A percentile compares a stretch with the other conserved stretches of the same genome.
Evolutionary conservation across 2,113 vertebrate genomes (phyloP).

Genomic region (Nannospalax galili): DNA sequence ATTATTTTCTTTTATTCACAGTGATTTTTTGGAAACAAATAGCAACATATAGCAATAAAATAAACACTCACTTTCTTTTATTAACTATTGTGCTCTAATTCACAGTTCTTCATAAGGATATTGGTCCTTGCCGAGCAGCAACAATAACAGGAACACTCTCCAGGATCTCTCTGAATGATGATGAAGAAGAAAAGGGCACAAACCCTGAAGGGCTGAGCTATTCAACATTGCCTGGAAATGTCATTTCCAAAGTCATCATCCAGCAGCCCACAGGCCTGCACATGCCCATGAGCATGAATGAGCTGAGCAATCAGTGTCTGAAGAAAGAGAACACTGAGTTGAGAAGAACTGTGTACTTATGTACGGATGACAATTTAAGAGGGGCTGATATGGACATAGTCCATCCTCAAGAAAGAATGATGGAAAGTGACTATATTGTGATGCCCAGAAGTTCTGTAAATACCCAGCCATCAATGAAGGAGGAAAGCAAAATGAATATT

Average conservation of each 20-base stretch:
- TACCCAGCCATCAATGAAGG: conserved; percentile 93
- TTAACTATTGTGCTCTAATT: conserved; percentile 77
- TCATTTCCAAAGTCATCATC: conserved; percentile 99
- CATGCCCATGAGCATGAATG: conserved; percentile 95
- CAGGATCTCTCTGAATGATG: conserved; percentile 98
- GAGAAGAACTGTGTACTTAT: conserved; percentile 97
- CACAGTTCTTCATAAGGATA: conserved; percentile 98
- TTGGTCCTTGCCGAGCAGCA: conserved; percentile 96
- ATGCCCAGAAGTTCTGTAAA: conserved; percentile 95
- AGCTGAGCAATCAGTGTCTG: conserved; percentile 93
- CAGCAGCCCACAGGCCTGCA: conserved; percentile 96
- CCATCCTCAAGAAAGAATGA: conserved; percentile 93
- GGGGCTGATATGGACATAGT: conserved; percentile 95
- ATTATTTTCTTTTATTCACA: conserved; percentile 19
- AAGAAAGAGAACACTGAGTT: conserved; percentile 93
- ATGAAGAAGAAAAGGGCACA: conserved; percentile 94
- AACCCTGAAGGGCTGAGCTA: conserved; percentile 96
- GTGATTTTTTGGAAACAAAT: background rate
- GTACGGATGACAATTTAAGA: conserved; percentile 95
- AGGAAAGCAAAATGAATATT: conserved; percentile 97
- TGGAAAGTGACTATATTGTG: conserved; percentile 99
- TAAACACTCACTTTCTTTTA: background rate
- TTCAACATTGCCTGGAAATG: conserved; percentile 97
- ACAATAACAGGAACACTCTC: conserved; percentile 98
- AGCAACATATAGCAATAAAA: background rate